These are phyloP conservation scores for Cylloceria caligata DNA, from an alignment of 2,888 invertebrate species.

Conservation along the genomic window DNA sequence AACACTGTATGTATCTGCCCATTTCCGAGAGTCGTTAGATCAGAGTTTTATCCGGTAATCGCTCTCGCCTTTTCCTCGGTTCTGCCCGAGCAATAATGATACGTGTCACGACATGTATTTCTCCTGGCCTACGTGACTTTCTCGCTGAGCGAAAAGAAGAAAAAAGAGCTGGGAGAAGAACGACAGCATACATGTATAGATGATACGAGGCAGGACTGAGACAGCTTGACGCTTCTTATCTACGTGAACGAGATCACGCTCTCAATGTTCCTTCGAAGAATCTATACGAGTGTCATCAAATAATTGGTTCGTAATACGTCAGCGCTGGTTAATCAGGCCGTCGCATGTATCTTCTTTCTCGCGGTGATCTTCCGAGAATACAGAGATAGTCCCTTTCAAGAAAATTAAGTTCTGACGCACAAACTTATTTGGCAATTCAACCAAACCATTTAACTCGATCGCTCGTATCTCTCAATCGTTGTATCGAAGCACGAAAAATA, in stretches of 20 bases:
- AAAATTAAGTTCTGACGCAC: conserved; percentile 7
- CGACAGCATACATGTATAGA: not conserved
- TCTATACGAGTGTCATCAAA: not conserved
- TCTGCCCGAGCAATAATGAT: conserved; percentile 19
- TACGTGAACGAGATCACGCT: conserved; percentile 23
- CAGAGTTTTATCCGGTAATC: not conserved
- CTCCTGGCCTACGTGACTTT: conserved; percentile 20
- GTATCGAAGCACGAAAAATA: not conserved
- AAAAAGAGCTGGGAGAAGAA: conserved; percentile 1
- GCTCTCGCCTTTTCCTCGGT: not conserved
- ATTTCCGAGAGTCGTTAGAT: conserved; percentile 11
- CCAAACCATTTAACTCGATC: not conserved
- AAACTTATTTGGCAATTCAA: not conserved
- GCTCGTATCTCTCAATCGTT: not conserved
- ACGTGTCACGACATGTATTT: conserved; percentile 24
- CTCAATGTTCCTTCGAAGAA: conserved; percentile 37
- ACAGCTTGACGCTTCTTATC: not conserved
- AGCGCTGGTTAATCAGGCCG: not conserved
- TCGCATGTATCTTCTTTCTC: conserved; percentile 19
- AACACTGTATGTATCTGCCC: not conserved
- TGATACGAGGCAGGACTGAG: not conserved
- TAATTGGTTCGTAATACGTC: conserved; percentile 18
- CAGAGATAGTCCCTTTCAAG: conserved; percentile 10
- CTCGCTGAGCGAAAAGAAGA: conserved; percentile 12
- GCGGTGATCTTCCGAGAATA: conserved; percentile 28